phyloP scores from a whole-genome alignment of 2,113 vertebrate genomes.

The Sapayoa aenigma region DNA sequence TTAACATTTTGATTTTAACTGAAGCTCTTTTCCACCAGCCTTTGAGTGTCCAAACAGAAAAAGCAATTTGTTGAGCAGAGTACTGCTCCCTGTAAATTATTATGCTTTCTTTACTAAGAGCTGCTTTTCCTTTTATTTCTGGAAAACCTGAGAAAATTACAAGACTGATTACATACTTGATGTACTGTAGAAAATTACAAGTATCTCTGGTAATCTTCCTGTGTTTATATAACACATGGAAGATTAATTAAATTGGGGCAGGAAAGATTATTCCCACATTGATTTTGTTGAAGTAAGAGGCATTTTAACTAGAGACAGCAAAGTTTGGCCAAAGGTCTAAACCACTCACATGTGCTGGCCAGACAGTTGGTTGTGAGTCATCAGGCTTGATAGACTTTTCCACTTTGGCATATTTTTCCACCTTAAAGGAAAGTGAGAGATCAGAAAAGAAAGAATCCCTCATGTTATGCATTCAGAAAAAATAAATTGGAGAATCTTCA shows the following conservation, averaged over 20 bases:
- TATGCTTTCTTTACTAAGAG: neutral
- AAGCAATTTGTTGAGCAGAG: neutral
- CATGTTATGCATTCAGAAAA: neutral
- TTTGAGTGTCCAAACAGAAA: neutral
- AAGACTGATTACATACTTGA: neutral
- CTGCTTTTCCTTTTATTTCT: neutral
- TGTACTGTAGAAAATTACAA: neutral
- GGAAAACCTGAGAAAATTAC: neutral
- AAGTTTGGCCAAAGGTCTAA: conserved; percentile 16
- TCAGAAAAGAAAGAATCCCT: neutral
- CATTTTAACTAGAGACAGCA: neutral
- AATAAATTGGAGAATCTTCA: neutral
- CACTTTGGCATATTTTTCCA: conserved; percentile 96
- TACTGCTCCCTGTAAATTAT: neutral
- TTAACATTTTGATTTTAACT: neutral
- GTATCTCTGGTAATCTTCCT: neutral
- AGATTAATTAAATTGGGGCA: neutral
- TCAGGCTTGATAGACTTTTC: conserved; percentile 92
- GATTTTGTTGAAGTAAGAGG: neutral
- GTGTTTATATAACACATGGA: neutral
- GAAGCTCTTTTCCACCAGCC: neutral
- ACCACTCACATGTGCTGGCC: conserved; percentile 90
- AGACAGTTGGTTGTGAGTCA: conserved; percentile 89
- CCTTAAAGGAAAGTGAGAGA: conserved; percentile 73
- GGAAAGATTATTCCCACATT: neutral